Evolutionary conservation across 2,797 vertebrate genomes (phyloP).

Genomic region (Falco concolor): DNA sequence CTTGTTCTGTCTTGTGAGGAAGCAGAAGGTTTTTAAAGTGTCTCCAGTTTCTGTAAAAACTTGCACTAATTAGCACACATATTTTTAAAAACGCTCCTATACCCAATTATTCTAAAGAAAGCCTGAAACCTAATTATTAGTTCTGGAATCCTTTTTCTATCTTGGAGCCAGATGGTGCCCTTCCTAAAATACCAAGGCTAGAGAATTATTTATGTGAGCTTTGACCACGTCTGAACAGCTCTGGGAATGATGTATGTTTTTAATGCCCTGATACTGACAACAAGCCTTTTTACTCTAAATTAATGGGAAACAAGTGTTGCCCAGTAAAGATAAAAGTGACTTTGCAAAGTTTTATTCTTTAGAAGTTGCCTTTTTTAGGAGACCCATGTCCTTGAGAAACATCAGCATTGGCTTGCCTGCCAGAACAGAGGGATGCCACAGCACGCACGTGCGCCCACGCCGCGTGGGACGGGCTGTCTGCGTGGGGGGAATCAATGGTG

Average conservation of each 20-base stretch:
- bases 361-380: neutral
- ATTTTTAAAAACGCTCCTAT: neutral
- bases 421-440: neutral
- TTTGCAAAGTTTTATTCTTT: constrained; percentile 25
- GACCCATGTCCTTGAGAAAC: neutral
- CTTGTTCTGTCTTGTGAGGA: neutral
- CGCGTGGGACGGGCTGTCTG: accelerated
- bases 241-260: constrained; percentile 41
- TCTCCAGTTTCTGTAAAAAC: neutral
- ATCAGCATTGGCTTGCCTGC: neutral
- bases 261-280: constrained; percentile 38
- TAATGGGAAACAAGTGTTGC: constrained; percentile 27
- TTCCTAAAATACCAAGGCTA: constrained; percentile 30
- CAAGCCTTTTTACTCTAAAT: constrained; percentile 38
- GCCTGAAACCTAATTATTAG: constrained; percentile 11
- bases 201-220: constrained; percentile 50
- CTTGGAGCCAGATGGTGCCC: constrained; percentile 39
- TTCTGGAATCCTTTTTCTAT: neutral
- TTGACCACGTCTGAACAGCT: constrained; percentile 33
- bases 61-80: neutral
- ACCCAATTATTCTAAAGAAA: neutral
- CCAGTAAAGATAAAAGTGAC: constrained; percentile 39
- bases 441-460: accelerated
- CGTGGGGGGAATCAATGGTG: accelerated
- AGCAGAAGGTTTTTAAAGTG: neutral